phyloP scores from a whole-genome alignment of 2,113 vertebrate genomes.

The Vulpes vulpes region DNA sequence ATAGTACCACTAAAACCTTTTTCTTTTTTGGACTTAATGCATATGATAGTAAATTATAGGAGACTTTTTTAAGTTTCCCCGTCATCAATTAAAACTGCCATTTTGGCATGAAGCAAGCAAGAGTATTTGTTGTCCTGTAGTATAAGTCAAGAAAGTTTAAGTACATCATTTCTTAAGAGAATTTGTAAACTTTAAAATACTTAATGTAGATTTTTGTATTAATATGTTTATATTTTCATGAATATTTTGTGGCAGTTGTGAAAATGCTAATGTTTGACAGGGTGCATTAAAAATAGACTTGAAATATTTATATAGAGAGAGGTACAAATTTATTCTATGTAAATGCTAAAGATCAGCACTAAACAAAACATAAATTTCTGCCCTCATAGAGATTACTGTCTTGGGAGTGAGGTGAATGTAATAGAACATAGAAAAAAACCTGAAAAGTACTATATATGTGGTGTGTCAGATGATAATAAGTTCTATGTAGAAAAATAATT shows the following conservation, averaged over 20 bases:
- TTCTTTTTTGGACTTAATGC: neutral
- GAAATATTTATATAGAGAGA: neutral
- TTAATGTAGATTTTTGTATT: neutral
- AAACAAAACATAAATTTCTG: constrained; percentile 29
- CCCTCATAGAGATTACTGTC: neutral
- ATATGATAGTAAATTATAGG: neutral
- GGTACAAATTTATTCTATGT: neutral
- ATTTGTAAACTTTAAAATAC: constrained; percentile 21
- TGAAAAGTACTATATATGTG: neutral
- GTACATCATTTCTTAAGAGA: constrained; percentile 22
- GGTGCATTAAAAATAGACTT: constrained; percentile 1
- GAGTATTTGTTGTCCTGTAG: neutral
- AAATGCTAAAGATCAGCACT: neutral
- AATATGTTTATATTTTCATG: constrained; percentile 42
- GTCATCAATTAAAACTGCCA: constrained; percentile 41
- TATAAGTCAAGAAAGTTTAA: neutral
- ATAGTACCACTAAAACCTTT: neutral
- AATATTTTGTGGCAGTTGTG: neutral
- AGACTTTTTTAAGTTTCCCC: constrained; percentile 21
- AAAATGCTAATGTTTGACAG: constrained; percentile 39
- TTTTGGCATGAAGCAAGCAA: neutral
- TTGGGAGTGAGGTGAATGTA: neutral
- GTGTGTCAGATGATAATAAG: neutral
- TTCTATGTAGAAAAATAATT: neutral
- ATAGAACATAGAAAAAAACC: neutral